Evolutionary conservation across 2,888 invertebrate species (phyloP).

Genomic region (Ligdia adustata): DNA sequence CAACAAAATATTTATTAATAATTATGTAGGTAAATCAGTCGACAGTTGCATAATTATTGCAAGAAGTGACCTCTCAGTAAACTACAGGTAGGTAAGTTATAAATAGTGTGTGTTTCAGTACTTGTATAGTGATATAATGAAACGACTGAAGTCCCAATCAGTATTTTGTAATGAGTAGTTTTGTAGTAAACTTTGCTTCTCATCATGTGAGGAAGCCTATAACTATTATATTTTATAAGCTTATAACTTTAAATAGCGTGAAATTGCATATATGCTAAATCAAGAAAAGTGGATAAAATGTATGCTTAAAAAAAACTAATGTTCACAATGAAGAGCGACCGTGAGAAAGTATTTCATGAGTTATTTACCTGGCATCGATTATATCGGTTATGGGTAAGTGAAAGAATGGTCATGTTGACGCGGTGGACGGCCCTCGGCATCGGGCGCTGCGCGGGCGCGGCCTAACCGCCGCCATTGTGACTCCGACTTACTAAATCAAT

Average conservation of each 20-base stretch:
- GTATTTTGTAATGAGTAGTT: neutral
- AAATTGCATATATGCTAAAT: neutral
- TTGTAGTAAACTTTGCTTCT: no score
- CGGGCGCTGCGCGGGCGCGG: conserved; percentile 42
- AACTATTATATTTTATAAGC: no score
- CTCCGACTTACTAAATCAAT: conserved; percentile 82
- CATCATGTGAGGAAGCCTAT: no score
- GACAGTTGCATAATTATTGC: no score
- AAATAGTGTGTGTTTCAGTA: conserved; percentile 23
- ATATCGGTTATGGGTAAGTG: conserved; percentile 49
- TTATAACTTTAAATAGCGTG: neutral
- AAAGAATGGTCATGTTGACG: conserved; percentile 52
- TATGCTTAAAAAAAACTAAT: conserved; percentile 12
- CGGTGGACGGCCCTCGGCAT: conserved; percentile 40
- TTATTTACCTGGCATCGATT: conserved; percentile 53
- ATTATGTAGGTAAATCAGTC: no score
- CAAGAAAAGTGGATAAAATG: conserved; percentile 4
- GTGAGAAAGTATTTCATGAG: conserved; percentile 47
- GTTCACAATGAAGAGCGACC: conserved; percentile 19
- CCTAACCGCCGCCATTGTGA: conserved; percentile 65
- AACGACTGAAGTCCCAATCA: conserved; percentile 9
- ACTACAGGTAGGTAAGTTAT: conserved; percentile 12
- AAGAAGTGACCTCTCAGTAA: conserved; percentile 20
- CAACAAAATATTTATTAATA: no score
- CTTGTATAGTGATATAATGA: no score